Base-by-base conservation (phyloP, 2,888 invertebrate genomes). In the Copidosoma aretas region DNA sequence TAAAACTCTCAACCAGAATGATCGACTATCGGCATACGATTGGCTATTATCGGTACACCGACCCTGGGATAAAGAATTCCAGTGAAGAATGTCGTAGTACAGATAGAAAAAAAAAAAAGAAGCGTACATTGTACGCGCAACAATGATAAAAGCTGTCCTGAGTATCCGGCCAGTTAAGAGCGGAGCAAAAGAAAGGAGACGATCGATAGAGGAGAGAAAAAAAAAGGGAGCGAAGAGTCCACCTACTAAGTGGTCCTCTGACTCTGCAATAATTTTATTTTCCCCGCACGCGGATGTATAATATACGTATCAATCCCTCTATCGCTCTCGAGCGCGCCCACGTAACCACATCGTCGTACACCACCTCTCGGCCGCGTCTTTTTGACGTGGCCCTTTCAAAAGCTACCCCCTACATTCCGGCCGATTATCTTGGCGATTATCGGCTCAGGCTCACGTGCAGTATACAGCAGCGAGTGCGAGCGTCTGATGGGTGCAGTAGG, bases 181-280 rank as follows among this genome's bases (percentile, higher is more conserved):
- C 57, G 32, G 61, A 58, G 10, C 4, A 63, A 66, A 66, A 60
- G 60, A 22, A 53, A 46, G 49, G 10, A n/a, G 15, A 49, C 2
- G 10, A 15, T 3, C 17, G 49, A 49, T 19, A 1, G 52, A 5
- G 43, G 12, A 8, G 15, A 12, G 12, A 12, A 46, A 46, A 46
- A 12, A 46, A 15, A 46, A 46, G 12, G 3, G 12, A 46, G 32
- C n/a, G 41, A 41, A 10, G 41, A 10, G 14, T 41, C 41, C 51
- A n/a, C 17, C 21, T 19, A 61, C 61, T 75, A 77, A 76, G 74
- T 75, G 77, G 74, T 71, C 64, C 21, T 1, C 75, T 77, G 76
- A 77, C 76, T 76, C 75, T 76, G 75, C 76, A 77, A 75, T 75
- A 76, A 75, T 75, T 68, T 72, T 68, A 71, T 75, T 75, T 73